Base-by-base conservation (phyloP, 2,113 vertebrate species). In the Vulpes lagopus region DNA sequence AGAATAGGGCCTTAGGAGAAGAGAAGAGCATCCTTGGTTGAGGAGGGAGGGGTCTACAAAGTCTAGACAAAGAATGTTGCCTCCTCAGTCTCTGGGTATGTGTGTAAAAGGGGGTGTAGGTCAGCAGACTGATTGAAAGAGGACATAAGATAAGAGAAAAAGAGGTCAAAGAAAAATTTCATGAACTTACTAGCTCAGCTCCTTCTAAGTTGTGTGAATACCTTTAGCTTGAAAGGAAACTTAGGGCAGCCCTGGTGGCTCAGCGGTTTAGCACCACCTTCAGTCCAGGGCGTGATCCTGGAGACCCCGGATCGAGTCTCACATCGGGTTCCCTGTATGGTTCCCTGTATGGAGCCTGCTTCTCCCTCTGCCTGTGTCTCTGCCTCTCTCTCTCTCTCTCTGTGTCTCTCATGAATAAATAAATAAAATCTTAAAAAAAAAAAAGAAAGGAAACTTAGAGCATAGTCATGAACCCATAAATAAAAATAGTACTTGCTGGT, bases 401-500 rank as follows among this genome's bases (percentile, higher is more conserved):
- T 43, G 7, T 43, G 43, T 43, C 43, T 43, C 5, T 43, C 43
- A 43, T 43, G 1, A 43, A 43, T 43, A 43, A 43, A 43, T 43
- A 43, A 43, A 43, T 7, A 43, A 43, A 43, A 43, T 43, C 43
- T 43, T 43, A 43, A 43, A 43, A 43, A 43, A 43, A 43, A 43
- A 43, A 43, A 43, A 43, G 32, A 60, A 71, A 80, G 65, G 53
- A 94, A 88, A 86, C 55, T 74, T 80, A 85, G 55, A 86, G 55
- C 17, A 22, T 38, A 38, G 74, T 93, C 5, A n/a, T 79, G 59
- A 95, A 88, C 35, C n/a, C 43, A 22, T 16, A 89, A 65, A 65
- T 89, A 89, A 71, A 90, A 89, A 80, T 62, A 69, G 65, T 57
- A 59, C 74, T 74, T 91, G 86, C 30, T 76, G 55, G 71, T 22